These are phyloP conservation scores for Rhea americana DNA, from an alignment of 2,113 vertebrate genomes.

Conservation along the genomic window DNA sequence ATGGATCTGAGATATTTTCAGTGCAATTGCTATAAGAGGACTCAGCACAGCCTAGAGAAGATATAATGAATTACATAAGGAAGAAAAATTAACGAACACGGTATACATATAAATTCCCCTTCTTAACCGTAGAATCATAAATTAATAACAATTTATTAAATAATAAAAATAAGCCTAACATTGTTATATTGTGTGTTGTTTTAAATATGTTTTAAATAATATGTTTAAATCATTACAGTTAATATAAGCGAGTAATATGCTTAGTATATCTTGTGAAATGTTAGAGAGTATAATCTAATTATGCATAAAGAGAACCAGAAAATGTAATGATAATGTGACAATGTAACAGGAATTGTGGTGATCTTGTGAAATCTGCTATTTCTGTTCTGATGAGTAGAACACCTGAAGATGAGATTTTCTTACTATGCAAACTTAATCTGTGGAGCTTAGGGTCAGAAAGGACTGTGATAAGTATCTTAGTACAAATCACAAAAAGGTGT, in stretches of 20 bases:
- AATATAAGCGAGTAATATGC: neutral
- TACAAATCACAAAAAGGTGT: neutral
- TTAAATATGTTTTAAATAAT: too few relatives aligned
- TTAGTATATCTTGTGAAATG: neutral
- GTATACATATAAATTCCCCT: neutral
- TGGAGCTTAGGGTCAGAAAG: neutral
- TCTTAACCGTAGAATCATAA: neutral
- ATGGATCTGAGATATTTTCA: constrained; percentile 97
- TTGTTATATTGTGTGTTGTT: neutral
- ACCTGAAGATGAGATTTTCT: neutral
- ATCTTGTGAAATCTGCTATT: neutral
- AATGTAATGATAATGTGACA: neutral
- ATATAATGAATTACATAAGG: neutral
- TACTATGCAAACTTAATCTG: neutral
- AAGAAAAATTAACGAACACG: neutral
- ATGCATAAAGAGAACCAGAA: neutral
- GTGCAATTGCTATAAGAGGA: constrained; percentile 95
- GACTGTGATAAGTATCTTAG: neutral
- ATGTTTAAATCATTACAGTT: neutral
- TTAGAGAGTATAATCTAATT: neutral
- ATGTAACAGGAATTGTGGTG: neutral
- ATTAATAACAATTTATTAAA: neutral
- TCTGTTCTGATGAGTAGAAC: neutral
- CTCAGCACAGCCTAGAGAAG: constrained; percentile 89
- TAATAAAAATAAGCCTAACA: neutral